Evolutionary conservation across 2,113 vertebrate genomes (phyloP).

Genomic region (Megaleporinus macrocephalus): DNA sequence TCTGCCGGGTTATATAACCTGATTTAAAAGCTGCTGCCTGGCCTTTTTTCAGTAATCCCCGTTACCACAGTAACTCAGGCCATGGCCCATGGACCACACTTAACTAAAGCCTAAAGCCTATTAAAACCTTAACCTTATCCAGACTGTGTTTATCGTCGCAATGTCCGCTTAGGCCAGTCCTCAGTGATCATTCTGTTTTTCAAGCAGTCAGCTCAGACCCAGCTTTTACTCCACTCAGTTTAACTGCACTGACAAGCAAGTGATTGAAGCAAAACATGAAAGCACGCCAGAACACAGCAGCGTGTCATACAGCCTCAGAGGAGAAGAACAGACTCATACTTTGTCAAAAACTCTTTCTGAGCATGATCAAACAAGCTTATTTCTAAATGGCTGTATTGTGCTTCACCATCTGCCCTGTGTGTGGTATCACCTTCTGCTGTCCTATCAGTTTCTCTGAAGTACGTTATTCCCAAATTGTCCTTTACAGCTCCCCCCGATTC

Average conservation of each 20-base stretch:
- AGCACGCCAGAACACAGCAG: not conserved
- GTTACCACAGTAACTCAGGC: not conserved
- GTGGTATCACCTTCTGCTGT: not conserved
- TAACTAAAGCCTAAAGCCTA: not conserved
- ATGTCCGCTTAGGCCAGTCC: not conserved
- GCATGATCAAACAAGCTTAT: not conserved
- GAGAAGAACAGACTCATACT: not conserved
- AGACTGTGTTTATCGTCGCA: not conserved
- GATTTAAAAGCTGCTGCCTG: not conserved
- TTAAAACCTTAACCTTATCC: slow-evolving; percentile 4
- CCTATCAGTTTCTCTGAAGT: not conserved
- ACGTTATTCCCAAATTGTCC: slow-evolving; percentile 10
- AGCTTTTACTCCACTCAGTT: not conserved
- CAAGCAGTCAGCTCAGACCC: not conserved
- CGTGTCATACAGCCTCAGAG: not conserved
- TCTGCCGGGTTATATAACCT: not conserved
- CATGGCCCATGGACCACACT: not conserved
- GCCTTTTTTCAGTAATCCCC: not conserved
- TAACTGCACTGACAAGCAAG: not conserved
- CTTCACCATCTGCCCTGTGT: slow-evolving; percentile 25
- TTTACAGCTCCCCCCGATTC: slow-evolving; percentile 22
- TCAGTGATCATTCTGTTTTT: not conserved
- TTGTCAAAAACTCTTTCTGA: not conserved
- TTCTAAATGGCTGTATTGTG: slow-evolving; percentile 6
- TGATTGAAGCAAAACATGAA: slow-evolving; percentile 2